phyloP scores from a whole-genome alignment of 2,888 invertebrate species.

The Meliscaeva auricollis region DNA sequence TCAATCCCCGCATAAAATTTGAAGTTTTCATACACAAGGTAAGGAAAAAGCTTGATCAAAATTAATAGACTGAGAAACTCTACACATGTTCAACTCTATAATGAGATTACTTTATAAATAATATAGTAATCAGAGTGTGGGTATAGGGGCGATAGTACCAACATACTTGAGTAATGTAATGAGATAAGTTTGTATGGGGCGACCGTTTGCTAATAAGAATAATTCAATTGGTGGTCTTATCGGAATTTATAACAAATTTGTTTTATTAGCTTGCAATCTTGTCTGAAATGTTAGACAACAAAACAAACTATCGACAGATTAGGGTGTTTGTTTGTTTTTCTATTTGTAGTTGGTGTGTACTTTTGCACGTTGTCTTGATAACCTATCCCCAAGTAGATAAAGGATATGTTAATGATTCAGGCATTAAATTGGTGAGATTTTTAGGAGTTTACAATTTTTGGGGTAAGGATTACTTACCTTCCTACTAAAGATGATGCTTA shows the following conservation, averaged over 20 bases:
- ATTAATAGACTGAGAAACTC: slow-evolving; percentile 15
- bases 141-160: background rate
- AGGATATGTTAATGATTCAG: too few species aligned
- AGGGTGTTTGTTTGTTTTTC: background rate
- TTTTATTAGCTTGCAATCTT: background rate
- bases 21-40: slow-evolving; percentile 99
- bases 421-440: too few species aligned
- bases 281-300: background rate
- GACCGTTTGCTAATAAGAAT: slow-evolving; percentile 14
- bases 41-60: slow-evolving; percentile 52
- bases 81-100: slow-evolving; percentile 31
- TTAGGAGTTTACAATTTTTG: too few species aligned
- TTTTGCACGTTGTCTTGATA: too few species aligned
- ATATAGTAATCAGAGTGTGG: background rate
- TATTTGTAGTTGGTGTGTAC: background rate
- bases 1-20: slow-evolving; percentile 98
- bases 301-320: background rate
- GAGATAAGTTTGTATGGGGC: slow-evolving; percentile 3
- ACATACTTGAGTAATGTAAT: background rate
- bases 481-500: too few species aligned
- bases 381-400: too few species aligned
- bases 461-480: too few species aligned
- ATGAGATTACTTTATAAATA: background rate
- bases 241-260: slow-evolving; percentile 6
- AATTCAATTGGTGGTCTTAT: slow-evolving; percentile 12